A percentile compares a stretch with the other conserved stretches of the same genome.
phyloP scores from a whole-genome alignment of 1,140 invertebrate genomes.

The Drusus annulatus region DNA sequence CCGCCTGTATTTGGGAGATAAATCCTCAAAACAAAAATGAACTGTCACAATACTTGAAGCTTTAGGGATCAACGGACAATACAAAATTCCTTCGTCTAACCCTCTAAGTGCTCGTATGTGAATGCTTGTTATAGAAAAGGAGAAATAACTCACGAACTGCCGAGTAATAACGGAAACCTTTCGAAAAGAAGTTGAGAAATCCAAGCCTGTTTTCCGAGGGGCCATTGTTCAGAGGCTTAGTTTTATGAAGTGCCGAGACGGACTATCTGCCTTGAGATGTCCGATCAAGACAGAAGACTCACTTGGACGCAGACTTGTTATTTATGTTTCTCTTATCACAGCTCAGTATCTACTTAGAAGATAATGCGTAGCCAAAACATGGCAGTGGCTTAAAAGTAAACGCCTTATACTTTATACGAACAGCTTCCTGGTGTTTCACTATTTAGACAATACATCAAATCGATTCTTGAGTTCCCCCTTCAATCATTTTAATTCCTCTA shows the following conservation, averaged over 20 bases:
- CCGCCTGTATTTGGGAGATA: conserved; percentile 52
- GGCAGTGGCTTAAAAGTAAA: conserved; percentile 36
- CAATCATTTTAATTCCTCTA: too few species aligned
- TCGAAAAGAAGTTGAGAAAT: neutral
- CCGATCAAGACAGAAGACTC: conserved; percentile 8
- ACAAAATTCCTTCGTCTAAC: conserved; percentile 56
- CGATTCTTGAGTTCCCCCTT: too few species aligned
- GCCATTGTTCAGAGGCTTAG: neutral
- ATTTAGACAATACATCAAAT: too few species aligned
- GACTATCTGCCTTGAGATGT: neutral
- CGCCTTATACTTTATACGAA: neutral
- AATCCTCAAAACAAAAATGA: conserved; percentile 58
- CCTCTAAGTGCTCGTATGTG: conserved; percentile 54
- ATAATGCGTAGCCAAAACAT: conserved; percentile 40
- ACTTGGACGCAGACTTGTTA: conserved; percentile 30
- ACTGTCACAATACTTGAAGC: conserved; percentile 55
- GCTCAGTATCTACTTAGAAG: conserved; percentile 37
- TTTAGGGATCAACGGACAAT: conserved; percentile 45
- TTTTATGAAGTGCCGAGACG: conserved; percentile 22
- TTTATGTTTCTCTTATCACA: conserved; percentile 34
- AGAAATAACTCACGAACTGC: neutral
- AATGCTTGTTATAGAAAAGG: conserved; percentile 2
- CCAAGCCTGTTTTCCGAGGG: neutral
- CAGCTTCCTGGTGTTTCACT: too few species aligned
- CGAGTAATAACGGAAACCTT: neutral